These are phyloP conservation scores for Pyrrhia umbra DNA, from an alignment of 2,888 invertebrate species.

Conservation along the genomic window DNA sequence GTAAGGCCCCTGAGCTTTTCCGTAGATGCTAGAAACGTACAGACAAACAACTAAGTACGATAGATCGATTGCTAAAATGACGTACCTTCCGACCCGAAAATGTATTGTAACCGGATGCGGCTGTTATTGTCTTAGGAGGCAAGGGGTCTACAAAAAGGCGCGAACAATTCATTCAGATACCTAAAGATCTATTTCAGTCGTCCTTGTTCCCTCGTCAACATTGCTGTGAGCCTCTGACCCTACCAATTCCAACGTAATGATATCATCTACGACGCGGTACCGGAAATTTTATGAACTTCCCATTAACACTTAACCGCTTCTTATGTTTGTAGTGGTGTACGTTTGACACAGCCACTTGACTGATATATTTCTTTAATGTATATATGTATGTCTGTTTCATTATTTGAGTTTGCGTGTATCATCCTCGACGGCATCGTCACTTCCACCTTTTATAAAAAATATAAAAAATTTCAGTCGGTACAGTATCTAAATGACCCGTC, in stretches of 20 bases:
- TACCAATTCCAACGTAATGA: conserved; percentile 66
- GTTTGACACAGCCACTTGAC: conserved; percentile 35
- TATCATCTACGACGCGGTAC: conserved; percentile 66
- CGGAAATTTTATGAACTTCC: conserved; percentile 71
- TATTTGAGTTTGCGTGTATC: too few species aligned
- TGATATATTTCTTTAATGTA: conserved; percentile 47
- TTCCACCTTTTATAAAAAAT: too few species aligned
- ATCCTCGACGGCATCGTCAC: too few species aligned
- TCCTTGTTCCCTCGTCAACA: conserved; percentile 51
- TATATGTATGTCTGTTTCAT: too few species aligned
- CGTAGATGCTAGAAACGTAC: too few species aligned
- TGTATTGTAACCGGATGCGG: background rate
- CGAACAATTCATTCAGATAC: conserved; percentile 19
- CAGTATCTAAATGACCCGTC: too few species aligned
- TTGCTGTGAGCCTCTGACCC: conserved; percentile 52
- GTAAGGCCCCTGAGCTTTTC: too few species aligned
- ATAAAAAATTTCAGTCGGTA: too few species aligned
- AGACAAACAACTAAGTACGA: too few species aligned
- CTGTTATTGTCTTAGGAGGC: background rate
- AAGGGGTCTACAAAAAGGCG: conserved; percentile 10
- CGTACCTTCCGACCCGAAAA: background rate
- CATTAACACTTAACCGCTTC: conserved; percentile 62
- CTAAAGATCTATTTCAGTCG: conserved; percentile 49
- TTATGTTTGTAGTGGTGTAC: conserved; percentile 34
- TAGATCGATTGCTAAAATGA: too few species aligned